Base-by-base conservation (phyloP, 2,113 vertebrate species). In the Erpornis zantholeuca region DNA sequence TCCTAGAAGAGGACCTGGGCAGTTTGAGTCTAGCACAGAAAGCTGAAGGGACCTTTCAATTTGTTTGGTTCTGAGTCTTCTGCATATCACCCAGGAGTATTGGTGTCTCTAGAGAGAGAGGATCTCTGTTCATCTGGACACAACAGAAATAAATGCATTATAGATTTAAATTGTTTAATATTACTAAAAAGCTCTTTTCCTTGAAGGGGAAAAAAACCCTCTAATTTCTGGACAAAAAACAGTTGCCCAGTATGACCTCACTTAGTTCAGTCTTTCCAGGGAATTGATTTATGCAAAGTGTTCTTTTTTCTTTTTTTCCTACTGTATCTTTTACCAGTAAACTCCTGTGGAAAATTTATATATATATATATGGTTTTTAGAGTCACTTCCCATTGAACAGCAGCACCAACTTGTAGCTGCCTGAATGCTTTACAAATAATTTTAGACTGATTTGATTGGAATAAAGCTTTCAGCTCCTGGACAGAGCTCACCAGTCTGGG, bases 401-500 rank as follows among this genome's bases (percentile, higher is more conserved):
- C 15, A 83, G 4, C 7, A 59, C 12, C 85, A 54, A 52, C 7
- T 47, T 57, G 18, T 11, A n/a, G 4, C 9, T 60, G 15, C 20
- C 17, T 69, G 28, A 3, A 4, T 75, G 18, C 7, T 56, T 71
- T 53, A 15, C 11, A 19, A 36, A 73, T 12, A 65, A 31, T 40
- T 92, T 65, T 31, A 21, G 40, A 79, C 20, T 27, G 1, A 69
- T 73, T 66, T 86, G 6, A 22, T 14, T 12, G 31, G 33, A 28
- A 54, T 33, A 29, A 70, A 33, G 3, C 4, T 59, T 59, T 6
- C 2, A 70, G 28, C 5, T n/a, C 19, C 40, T 36, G 4, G 42
- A 27, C 10, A 63, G 44, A 35, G 0, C 3, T 75, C 19, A n/a
- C 2, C 5, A 8, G 2, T 54, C 35, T 4, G 2, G 9, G 8